These are phyloP conservation scores for Coranthus polyacanthus DNA, from an alignment of 2,797 vertebrate genomes.

Conservation along the genomic window DNA sequence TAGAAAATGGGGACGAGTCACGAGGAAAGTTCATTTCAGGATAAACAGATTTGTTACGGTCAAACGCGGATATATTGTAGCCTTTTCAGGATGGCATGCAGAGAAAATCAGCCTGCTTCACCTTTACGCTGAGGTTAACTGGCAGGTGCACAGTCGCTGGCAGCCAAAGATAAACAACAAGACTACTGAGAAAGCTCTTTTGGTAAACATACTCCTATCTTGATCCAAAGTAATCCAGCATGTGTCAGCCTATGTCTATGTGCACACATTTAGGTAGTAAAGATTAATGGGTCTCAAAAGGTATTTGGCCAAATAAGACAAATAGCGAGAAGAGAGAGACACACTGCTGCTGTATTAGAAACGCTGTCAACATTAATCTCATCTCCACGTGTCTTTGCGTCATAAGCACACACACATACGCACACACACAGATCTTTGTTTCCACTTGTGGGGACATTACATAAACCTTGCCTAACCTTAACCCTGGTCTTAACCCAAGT, in stretches of 20 bases:
- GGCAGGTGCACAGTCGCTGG: conserved; percentile 50
- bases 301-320: conserved; percentile 38
- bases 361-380: conserved; percentile 57
- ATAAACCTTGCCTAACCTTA: too few relatives aligned
- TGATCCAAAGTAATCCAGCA: conserved; percentile 32
- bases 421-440: conserved; percentile 1
- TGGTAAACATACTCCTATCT: conserved; percentile 41
- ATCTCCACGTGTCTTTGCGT: conserved; percentile 17
- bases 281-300: conserved; percentile 54
- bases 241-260: conserved; percentile 10
- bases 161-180: conserved; percentile 49
- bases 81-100: conserved; percentile 22
- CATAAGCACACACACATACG: conserved; percentile 20
- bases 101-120: conserved; percentile 45
- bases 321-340: conserved; percentile 34
- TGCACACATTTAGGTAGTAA: conserved; percentile 11
- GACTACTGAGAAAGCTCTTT: conserved; percentile 43
- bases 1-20: conserved; percentile 21
- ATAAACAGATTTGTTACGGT: conserved; percentile 52
- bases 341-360: conserved; percentile 47
- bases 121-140: conserved; percentile 46
- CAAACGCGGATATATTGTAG: conserved; percentile 11
- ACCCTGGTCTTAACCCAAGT: too few relatives aligned
- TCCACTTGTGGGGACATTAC: too few relatives aligned
- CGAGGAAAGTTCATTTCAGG: conserved; percentile 32